Evolutionary conservation across 1,140 invertebrate species (phyloP).

Genomic region (Ostrea edulis): DNA sequence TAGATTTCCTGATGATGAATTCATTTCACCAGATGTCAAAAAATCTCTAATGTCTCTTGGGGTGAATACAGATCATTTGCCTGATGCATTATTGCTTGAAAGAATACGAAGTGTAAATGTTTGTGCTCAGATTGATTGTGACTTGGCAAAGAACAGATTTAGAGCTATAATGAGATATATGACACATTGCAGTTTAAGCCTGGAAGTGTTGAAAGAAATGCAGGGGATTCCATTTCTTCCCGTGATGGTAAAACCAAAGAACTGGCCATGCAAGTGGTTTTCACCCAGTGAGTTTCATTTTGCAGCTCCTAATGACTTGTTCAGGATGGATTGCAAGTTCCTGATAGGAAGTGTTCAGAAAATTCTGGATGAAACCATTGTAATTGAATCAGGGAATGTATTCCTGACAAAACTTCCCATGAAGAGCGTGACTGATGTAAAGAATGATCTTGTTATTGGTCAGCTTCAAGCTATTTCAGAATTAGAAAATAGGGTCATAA

Average conservation of each 20-base stretch:
- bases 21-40: background rate
- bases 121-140: background rate
- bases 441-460: background rate
- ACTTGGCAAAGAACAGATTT: constrained; percentile 42
- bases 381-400: background rate
- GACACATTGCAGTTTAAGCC: background rate
- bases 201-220: constrained; percentile 10
- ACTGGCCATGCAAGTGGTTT: constrained; percentile 57
- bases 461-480: background rate
- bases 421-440: background rate
- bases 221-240: constrained; percentile 56
- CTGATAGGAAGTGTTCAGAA: background rate
- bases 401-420: background rate
- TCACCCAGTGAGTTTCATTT: background rate
- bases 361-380: background rate
- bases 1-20: constrained; percentile 4
- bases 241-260: constrained; percentile 52
- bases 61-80: constrained; percentile 55
- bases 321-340: background rate
- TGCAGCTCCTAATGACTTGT: background rate
- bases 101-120: constrained; percentile 50
- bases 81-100: constrained; percentile 55
- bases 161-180: constrained; percentile 46
- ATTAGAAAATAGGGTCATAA: no score
- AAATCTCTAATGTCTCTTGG: constrained; percentile 44